Evolutionary conservation across 2,797 vertebrate genomes (phyloP), one percentile per base, ranked within the genome.

Genomic region (Mormyrus proboscirostris): DNA sequence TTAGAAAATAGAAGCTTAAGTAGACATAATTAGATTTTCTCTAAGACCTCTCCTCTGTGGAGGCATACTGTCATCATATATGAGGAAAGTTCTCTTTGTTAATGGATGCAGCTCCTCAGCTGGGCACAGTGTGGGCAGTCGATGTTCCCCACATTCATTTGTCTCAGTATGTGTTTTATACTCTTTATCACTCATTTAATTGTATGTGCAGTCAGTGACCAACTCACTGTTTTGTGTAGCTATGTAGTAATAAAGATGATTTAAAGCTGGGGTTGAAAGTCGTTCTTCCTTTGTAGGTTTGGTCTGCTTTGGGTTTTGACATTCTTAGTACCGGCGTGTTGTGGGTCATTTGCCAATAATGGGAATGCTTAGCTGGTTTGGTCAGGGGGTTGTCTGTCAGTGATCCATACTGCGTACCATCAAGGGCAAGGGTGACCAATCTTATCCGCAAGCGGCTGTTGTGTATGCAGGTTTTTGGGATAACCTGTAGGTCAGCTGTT

Each of bases 61-160:
- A 90, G 88, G 83, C 90, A 73, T n/a, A 62, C 89, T 88, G 86
- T 91, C 89, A 44, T 89, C 88, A 53, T 44, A 88, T 85, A 91
- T 92, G 88, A 92, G 88, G 88, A 89, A 88, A 91, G 84, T 90
- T 90, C 90, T 92, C 89, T 91, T 92, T 92, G 91, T 90, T 91
- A 92, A 92, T 89, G 90, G 44, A 88, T 59, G 85, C 89, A 41
- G 83, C 53, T 88, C 90, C 86, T 55, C 90, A 87, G 73, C 53
- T 86, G 88, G 38, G 88, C 85, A 62, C 88, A 33, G 90, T 91
- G 89, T 82, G 88, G 73, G 73, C 82, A 44, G 88, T 38, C 16
- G 89, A 85, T 55, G 82, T 88, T 89, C 87, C 92, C 84, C 76
- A 76, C 86, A 87, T 88, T 86, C 89, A 91, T 92, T 92, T 90